These are phyloP conservation scores for Noctua pronuba DNA, from an alignment of 2,888 invertebrate species.

Conservation along the genomic window DNA sequence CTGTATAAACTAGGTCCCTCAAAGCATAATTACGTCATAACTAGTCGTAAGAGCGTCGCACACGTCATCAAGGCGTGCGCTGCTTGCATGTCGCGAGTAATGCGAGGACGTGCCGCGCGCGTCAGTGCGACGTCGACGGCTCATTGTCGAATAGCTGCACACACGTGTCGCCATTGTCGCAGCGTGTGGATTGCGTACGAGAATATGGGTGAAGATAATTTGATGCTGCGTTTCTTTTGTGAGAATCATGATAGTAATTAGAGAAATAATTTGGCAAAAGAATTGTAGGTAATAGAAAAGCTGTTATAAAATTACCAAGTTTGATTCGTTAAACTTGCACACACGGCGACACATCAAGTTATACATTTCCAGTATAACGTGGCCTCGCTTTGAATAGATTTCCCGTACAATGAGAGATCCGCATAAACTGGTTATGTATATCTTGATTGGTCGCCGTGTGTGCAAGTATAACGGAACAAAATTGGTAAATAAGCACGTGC, in stretches of 20 bases:
- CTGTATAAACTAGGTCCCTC: neutral
- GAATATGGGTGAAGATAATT: neutral
- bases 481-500: neutral
- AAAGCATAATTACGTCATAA: slow-evolving; percentile 6
- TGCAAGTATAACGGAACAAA: too few relatives aligned
- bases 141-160: slow-evolving; percentile 43
- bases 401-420: too few relatives aligned
- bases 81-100: slow-evolving; percentile 39
- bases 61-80: slow-evolving; percentile 38
- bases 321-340: neutral
- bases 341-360: too few relatives aligned
- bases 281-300: neutral
- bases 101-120: slow-evolving; percentile 28
- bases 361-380: too few relatives aligned
- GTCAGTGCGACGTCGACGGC: slow-evolving; percentile 3
- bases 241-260: neutral
- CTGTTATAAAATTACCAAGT: neutral
- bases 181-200: slow-evolving; percentile 31
- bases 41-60: slow-evolving; percentile 8
- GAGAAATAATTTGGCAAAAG: neutral
- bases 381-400: too few relatives aligned
- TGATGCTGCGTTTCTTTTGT: slow-evolving; percentile 15
- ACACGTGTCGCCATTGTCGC: slow-evolving; percentile 30
- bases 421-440: too few relatives aligned
- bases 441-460: too few relatives aligned